These are phyloP conservation scores for Rhizoglyphus robini DNA, from an alignment of 1,140 invertebrate genomes.

Conservation along the genomic window DNA sequence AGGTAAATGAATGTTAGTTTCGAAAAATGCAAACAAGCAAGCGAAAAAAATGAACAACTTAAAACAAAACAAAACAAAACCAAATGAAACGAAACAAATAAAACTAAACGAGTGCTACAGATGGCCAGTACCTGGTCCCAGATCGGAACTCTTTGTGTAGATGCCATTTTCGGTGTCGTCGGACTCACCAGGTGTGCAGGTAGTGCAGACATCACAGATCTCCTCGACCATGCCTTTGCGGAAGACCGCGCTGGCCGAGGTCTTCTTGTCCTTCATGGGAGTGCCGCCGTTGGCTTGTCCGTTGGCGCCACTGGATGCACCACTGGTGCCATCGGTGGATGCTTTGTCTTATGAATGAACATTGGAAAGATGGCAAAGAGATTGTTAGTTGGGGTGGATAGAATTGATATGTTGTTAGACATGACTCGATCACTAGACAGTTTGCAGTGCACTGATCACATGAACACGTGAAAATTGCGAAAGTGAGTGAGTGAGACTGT, in stretches of 20 bases:
- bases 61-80: not conserved
- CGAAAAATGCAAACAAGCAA: not conserved
- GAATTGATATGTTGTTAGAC: no score
- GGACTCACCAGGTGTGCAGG: conserved; percentile 5
- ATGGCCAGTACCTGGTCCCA: not conserved
- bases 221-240: not conserved
- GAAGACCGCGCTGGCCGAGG: not conserved
- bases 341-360: not conserved
- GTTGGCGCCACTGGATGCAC: not conserved
- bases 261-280: not conserved
- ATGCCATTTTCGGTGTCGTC: not conserved
- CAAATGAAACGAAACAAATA: not conserved
- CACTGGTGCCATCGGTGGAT: not conserved
- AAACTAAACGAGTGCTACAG: not conserved
- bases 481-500: no score
- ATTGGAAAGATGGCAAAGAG: not conserved
- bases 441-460: no score
- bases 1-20: not conserved
- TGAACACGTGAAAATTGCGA: no score
- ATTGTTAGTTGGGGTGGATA: no score
- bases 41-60: not conserved
- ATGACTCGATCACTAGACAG: no score
- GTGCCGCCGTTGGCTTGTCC: not conserved
- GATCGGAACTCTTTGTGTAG: not conserved
- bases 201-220: conserved; percentile 4